Evolutionary conservation across 2,797 vertebrate genomes (phyloP).

Genomic region (Percopsis omiscomaycus): DNA sequence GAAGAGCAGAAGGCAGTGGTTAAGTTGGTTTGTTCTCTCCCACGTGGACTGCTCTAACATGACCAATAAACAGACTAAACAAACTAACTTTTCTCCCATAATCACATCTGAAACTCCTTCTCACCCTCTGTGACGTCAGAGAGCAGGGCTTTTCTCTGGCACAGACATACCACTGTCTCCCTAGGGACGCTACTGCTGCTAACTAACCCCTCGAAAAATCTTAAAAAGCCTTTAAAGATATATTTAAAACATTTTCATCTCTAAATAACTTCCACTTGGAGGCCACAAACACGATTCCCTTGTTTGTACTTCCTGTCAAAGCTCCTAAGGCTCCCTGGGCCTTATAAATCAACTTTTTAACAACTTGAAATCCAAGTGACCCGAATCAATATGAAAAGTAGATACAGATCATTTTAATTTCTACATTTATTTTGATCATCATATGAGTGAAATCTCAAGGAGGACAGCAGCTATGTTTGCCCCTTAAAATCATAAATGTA

Average conservation of each 20-base stretch:
- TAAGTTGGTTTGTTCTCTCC: conserved; percentile 28
- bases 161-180: conserved; percentile 51
- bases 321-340: conserved; percentile 14
- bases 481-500: too few relatives aligned
- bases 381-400: background rate
- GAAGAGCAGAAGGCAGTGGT: conserved; percentile 1
- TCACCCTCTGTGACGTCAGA: conserved; percentile 21
- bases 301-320: conserved; percentile 47
- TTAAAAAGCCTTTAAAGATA: conserved; percentile 27
- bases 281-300: conserved; percentile 48
- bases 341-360: background rate
- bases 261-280: conserved; percentile 48
- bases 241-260: conserved; percentile 21
- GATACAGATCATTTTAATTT: background rate
- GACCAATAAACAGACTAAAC: conserved; percentile 41
- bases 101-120: conserved; percentile 26
- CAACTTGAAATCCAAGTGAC: conserved; percentile 4
- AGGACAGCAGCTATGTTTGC: background rate
- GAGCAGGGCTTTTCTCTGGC: conserved; percentile 30
- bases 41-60: conserved; percentile 21
- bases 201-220: conserved; percentile 54
- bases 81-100: conserved; percentile 43
- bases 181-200: conserved; percentile 37
- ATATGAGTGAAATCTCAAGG: background rate
- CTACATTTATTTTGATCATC: background rate